Base-by-base conservation (phyloP, 2,113 vertebrate genomes). In the Petaurus breviceps region DNA sequence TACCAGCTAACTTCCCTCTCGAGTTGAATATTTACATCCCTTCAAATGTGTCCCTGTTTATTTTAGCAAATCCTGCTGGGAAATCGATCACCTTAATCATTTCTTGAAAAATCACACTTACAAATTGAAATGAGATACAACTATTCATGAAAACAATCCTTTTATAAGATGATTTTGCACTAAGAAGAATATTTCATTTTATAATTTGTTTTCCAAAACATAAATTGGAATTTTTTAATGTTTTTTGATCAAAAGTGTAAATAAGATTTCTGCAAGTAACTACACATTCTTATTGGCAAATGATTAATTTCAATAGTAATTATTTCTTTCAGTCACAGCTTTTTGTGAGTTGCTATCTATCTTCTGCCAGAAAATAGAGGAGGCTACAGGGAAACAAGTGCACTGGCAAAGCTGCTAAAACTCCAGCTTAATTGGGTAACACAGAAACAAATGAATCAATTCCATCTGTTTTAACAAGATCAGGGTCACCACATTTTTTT, bases 201-300 rank as follows among this genome's bases (percentile, higher is more conserved):
- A 96, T 95, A 97, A 98, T 98, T 98, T 98, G 95, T 97, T 97
- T 98, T 97, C 93, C 96, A 97, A 98, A 96, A 97, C 95, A 97
- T 93, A 96, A 96, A 97, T 98, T 94, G 91, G 52, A 89, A 91
- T 98, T 97, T n/a, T 95, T 55, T 96, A 98, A 96, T 97, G 94
- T 94, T 93, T 93, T 98, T 94, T 96, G 97, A 98, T 97, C 97
- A 97, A 96, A 96, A 97, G 46, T 95, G 0, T 89, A 94, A 97
- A 97, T 96, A 98, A 98, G 96, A 96, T 97, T 94, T 95, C 93
- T 96, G 51, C 89, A 98, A 98, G 54, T 94, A 94, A 97, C 94
- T 97, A 84, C 14, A 97, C 96, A 98, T 96, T 94, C 92, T 97
- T 92, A 95, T 14, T 91, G 24, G 91, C 92, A 92, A 28, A 43